These are phyloP conservation scores for Andrena minutula DNA, from an alignment of 2,888 invertebrate species.

Conservation along the genomic window DNA sequence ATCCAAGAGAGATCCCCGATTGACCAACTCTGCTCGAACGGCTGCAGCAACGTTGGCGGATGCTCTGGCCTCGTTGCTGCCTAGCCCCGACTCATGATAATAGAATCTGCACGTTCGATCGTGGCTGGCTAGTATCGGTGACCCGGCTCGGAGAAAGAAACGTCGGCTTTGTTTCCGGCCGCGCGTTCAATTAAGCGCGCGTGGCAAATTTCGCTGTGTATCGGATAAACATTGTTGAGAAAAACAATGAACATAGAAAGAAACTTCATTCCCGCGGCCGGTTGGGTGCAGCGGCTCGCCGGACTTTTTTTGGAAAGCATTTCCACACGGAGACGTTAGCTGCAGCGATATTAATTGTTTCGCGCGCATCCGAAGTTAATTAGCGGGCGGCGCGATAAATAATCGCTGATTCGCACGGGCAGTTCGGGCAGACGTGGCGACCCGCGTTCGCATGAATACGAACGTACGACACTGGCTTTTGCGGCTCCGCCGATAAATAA, in stretches of 20 bases:
- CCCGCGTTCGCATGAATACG: background rate
- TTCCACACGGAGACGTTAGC: background rate
- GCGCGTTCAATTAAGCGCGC: slow-evolving; percentile 45
- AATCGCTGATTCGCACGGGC: slow-evolving; percentile 15
- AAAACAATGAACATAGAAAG: slow-evolving; percentile 32
- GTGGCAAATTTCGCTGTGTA: slow-evolving; percentile 26
- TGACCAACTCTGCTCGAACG: slow-evolving; percentile 69
- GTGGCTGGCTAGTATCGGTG: slow-evolving; percentile 56
- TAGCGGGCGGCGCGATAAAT: slow-evolving; percentile 17
- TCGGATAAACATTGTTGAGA: slow-evolving; percentile 39
- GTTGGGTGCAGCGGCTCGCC: background rate
- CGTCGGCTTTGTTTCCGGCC: slow-evolving; percentile 42
- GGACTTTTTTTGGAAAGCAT: background rate
- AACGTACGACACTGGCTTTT: background rate
- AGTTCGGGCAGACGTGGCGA: background rate
- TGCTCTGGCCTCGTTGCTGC: slow-evolving; percentile 33
- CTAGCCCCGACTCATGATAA: slow-evolving; percentile 68
- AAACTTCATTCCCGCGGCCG: slow-evolving; percentile 36
- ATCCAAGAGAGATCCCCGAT: slow-evolving; percentile 75
- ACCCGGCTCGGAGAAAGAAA: slow-evolving; percentile 44
- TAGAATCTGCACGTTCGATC: slow-evolving; percentile 76
- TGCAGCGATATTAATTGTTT: slow-evolving; percentile 4
- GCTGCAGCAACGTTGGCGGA: slow-evolving; percentile 39
- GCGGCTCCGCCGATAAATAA: slow-evolving; percentile 14
- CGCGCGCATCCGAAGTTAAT: slow-evolving; percentile 5